These are phyloP conservation scores for Nebria brevicollis DNA, from an alignment of 2,888 invertebrate species.

Conservation along the genomic window DNA sequence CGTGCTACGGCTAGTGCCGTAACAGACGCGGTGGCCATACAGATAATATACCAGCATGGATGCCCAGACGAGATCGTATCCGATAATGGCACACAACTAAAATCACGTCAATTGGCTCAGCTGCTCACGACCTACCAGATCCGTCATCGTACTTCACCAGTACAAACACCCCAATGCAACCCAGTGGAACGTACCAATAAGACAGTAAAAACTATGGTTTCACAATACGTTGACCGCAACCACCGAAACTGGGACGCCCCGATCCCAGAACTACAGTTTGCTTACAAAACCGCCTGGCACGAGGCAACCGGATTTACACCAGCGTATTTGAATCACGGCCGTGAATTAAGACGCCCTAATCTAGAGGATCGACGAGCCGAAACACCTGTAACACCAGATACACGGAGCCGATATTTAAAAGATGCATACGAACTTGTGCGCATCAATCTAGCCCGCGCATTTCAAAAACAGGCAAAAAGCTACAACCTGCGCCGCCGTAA, in stretches of 20 bases:
- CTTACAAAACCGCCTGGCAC: background rate
- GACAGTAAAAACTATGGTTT: no score
- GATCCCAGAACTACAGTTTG: no score
- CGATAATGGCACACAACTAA: conserved; percentile 24
- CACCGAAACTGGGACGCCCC: no score
- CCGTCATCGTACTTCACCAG: no score
- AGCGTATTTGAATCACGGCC: background rate
- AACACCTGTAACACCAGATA: background rate
- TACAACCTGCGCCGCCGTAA: background rate
- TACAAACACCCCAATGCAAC: no score
- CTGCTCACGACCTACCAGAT: no score
- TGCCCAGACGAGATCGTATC: conserved; percentile 30
- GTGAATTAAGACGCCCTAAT: background rate
- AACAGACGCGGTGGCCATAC: background rate
- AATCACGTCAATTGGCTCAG: background rate
- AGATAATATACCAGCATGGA: conserved; percentile 27
- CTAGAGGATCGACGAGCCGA: background rate
- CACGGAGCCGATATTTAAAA: background rate
- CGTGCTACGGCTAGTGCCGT: conserved; percentile 47
- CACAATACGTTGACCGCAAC: no score
- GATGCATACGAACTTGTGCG: background rate
- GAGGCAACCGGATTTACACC: background rate
- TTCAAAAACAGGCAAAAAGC: background rate
- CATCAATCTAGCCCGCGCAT: background rate
- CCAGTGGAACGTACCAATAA: no score